Evolutionary conservation across 2,888 invertebrate genomes (phyloP), one percentile per base, ranked within the genome.

Genomic region (Trypoxylon attenuatum): DNA sequence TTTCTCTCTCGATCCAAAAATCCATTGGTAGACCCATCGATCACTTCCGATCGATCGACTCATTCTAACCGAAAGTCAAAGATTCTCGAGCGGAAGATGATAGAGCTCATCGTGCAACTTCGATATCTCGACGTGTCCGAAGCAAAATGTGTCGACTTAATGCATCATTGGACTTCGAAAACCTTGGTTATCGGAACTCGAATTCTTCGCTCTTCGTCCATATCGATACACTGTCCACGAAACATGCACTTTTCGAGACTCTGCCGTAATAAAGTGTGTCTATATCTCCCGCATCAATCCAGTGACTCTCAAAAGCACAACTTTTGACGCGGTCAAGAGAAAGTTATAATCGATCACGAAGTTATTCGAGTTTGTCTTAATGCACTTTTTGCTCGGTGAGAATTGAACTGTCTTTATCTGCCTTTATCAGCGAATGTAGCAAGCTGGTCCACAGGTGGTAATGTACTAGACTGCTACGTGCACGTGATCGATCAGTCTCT

Each of bases 11-110:
- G n/a, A n/a, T n/a, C n/a, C n/a, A n/a, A n/a, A n/a, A n/a, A n/a
- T n/a, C n/a, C 33, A 33, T 33, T 13, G 33, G 13, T 13, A 52
- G 50, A 62, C 57, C 58, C 69, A 76, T 74, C 76, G 73, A 76
- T 76, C 73, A 74, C 69, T 74, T 74, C 65, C 76, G 63, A 62
- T 49, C 63, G 73, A 74, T 72, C 73, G 59, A 62, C 23, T 52
- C 64, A 54, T 42, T 63, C 52, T 63, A 57, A 60, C 61, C 65
- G 57, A 66, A 71, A 62, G 57, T 54, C 53, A 6, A 43, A 15
- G 50, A 16, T 22, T 5, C 5, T 15, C 21, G 18, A 22, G 6
- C 10, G 33, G 27, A n/a, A n/a, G 22, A 13, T 13, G 33, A 33
- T 33, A 33, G 33, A 33, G 33, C n/a, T n/a, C 13, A 4, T 13